phyloP scores from a whole-genome alignment of 2,797 vertebrate species.

The Phoebastria nigripes region DNA sequence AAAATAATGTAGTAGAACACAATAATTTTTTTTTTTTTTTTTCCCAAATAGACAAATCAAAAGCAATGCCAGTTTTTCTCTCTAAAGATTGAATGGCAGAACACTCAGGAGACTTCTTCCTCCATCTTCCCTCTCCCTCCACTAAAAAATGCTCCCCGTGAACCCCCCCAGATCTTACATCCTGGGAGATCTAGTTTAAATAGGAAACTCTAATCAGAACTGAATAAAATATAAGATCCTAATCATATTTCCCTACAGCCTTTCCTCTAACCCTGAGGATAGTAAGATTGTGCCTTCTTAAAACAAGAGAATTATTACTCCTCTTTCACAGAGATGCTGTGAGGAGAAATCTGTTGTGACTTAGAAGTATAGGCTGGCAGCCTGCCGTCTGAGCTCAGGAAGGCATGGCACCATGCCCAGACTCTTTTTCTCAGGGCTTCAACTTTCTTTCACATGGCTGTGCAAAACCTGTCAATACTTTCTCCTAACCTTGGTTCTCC shows the following conservation, averaged over 20 bases:
- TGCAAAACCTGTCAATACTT: conserved; percentile 8
- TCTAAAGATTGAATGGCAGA: not conserved
- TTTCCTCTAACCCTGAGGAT: not conserved
- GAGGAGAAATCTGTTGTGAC: not conserved
- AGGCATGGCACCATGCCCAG: conserved; percentile 41
- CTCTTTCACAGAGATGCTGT: not conserved
- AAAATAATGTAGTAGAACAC: not conserved
- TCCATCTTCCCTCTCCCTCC: not conserved
- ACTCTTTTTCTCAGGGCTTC: not conserved
- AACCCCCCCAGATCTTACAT: not conserved
- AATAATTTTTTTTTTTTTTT: not conserved
- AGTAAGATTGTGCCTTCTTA: not conserved
- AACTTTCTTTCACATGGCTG: conserved; percentile 6
- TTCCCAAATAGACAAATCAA: not conserved
- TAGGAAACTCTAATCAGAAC: not conserved
- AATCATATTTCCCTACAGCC: not conserved
- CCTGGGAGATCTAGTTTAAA: not conserved
- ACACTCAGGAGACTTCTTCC: not conserved
- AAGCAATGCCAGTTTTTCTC: not conserved
- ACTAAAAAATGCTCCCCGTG: not conserved
- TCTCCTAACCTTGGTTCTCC: conserved; percentile 20
- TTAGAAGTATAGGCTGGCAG: conserved; percentile 35
- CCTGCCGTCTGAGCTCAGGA: conserved; percentile 13
- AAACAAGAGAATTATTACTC: not conserved
- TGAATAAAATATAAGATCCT: conserved; percentile 4